Evolutionary conservation across 2,113 vertebrate genomes (phyloP).

Genomic region (Leucopsar rothschildi): DNA sequence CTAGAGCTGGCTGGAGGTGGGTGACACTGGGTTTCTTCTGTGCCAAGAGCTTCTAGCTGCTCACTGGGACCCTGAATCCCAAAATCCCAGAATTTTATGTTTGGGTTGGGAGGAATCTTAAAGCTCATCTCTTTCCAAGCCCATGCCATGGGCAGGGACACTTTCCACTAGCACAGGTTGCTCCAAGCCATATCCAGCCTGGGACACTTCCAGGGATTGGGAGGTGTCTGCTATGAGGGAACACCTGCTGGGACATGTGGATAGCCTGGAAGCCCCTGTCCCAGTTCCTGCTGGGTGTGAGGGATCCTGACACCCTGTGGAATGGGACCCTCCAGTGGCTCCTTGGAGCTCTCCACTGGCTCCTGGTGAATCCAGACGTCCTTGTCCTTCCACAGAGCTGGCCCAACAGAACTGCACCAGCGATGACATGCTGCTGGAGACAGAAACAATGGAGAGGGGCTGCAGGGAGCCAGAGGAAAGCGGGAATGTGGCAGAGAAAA

Average conservation of each 20-base stretch:
- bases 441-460: background rate
- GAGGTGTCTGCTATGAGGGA: background rate
- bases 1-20: background rate
- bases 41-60: background rate
- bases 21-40: background rate
- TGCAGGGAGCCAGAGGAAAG: background rate
- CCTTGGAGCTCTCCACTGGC: background rate
- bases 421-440: accelerated
- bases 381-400: background rate
- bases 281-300: background rate
- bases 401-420: accelerated
- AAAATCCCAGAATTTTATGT: background rate
- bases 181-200: background rate
- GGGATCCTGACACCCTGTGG: background rate
- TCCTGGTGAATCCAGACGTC: background rate
- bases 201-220: background rate
- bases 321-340: background rate
- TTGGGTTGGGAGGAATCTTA: background rate
- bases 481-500: background rate
- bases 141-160: background rate
- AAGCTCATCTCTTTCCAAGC: background rate
- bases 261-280: background rate
- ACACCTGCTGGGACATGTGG: background rate
- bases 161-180: background rate
- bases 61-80: background rate